phyloP scores from a whole-genome alignment of 2,888 invertebrate species.

The Drosophila barbarae region DNA sequence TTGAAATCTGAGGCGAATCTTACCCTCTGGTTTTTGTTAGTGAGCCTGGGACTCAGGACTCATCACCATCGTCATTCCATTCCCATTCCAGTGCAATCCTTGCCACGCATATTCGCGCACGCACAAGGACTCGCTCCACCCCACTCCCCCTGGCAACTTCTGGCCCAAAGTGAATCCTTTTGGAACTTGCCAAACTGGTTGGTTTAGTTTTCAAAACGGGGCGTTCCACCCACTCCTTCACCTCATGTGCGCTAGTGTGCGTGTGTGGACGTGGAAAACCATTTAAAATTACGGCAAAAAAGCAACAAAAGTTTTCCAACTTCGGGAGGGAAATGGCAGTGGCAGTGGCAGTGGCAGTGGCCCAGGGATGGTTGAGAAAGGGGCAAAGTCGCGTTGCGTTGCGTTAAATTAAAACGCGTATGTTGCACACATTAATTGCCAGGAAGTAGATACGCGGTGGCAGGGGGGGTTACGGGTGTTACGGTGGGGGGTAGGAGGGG shows the following conservation, averaged over 20 bases:
- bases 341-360: too few species aligned
- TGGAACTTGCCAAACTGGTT: constrained; percentile 72
- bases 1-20: neutral
- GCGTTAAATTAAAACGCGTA: constrained; percentile 68
- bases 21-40: constrained; percentile 10
- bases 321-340: constrained; percentile 22
- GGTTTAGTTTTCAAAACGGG: constrained; percentile 56
- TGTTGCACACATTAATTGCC: constrained; percentile 76
- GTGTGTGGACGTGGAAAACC: constrained; percentile 51
- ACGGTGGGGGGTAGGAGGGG: neutral
- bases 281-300: constrained; percentile 67
- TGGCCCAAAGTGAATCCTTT: constrained; percentile 46
- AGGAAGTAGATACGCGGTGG: constrained; percentile 59
- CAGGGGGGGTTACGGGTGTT: neutral
- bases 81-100: constrained; percentile 37
- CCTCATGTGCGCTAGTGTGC: constrained; percentile 9
- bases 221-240: constrained; percentile 16
- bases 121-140: constrained; percentile 35
- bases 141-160: constrained; percentile 8
- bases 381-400: constrained; percentile 34
- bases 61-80: constrained; percentile 34
- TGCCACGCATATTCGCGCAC: constrained; percentile 52
- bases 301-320: constrained; percentile 59
- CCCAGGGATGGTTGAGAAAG: constrained; percentile 6
- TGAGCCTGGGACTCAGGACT: constrained; percentile 17